Evolutionary conservation across 2,797 vertebrate species (phyloP).

Genomic region (Pelobates cultripes): DNA sequence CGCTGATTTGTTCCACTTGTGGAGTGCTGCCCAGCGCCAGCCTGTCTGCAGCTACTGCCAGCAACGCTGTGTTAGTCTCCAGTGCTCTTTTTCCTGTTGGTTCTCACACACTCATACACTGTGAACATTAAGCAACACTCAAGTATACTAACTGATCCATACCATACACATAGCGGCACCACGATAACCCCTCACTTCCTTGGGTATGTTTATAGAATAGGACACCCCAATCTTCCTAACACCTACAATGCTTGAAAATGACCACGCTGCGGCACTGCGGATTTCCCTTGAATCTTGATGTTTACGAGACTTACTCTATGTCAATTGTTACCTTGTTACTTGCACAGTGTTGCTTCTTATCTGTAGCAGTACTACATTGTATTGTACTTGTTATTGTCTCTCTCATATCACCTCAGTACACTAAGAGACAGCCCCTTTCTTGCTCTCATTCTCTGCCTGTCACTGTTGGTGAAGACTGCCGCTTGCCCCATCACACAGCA

Average conservation of each 20-base stretch:
- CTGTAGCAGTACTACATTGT: slow-evolving; percentile 36
- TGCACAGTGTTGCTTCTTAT: slow-evolving; percentile 37
- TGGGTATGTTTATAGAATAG: not conserved
- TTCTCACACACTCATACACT: not conserved
- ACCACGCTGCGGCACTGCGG: not conserved
- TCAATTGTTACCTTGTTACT: slow-evolving; percentile 13
- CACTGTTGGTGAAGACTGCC: slow-evolving; percentile 18
- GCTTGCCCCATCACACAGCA: not conserved
- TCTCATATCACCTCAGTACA: not conserved
- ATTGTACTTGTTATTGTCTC: slow-evolving; percentile 20
- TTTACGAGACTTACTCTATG: not conserved
- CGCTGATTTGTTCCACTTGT: slow-evolving; percentile 98
- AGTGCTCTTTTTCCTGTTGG: not conserved
- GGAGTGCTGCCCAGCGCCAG: slow-evolving; percentile 94
- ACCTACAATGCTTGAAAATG: not conserved
- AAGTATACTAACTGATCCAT: not conserved
- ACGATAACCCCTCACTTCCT: not conserved
- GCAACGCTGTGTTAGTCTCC: slow-evolving; percentile 95
- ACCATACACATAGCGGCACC: too few species aligned
- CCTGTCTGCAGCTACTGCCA: slow-evolving; percentile 90
- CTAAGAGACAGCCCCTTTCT: not conserved
- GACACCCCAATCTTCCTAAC: not conserved
- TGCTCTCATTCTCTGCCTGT: slow-evolving; percentile 17
- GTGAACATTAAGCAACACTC: not conserved
- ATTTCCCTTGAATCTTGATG: not conserved